phyloP scores from a whole-genome alignment of 2,113 vertebrate genomes.

The Silurus asotus region DNA sequence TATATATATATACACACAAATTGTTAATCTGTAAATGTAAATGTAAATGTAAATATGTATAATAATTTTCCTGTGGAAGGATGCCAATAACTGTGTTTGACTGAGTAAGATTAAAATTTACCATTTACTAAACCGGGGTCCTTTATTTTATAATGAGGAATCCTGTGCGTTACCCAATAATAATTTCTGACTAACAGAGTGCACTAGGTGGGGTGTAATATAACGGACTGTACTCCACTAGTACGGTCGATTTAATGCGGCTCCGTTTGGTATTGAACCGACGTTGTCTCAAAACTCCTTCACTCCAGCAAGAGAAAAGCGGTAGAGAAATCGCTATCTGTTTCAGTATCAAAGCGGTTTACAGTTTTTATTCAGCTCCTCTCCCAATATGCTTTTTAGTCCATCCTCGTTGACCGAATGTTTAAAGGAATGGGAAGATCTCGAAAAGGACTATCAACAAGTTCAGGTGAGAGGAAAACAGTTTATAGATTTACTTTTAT shows the following conservation, averaged over 20 bases:
- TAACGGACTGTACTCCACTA: neutral
- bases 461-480: conserved; percentile 78
- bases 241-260: no score
- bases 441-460: conserved; percentile 86
- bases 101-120: neutral
- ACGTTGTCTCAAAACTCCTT: neutral
- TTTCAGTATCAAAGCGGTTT: neutral
- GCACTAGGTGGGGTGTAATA: neutral
- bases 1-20: no score
- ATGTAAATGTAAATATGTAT: no score
- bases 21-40: no score
- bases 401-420: conserved; percentile 72
- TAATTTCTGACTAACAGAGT: neutral
- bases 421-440: conserved; percentile 84
- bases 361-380: neutral
- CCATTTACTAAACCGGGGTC: neutral
- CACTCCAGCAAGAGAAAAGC: neutral
- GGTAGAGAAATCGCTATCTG: neutral
- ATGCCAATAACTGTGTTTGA: neutral
- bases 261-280: neutral
- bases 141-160: neutral
- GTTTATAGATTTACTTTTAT: neutral
- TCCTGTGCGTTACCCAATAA: neutral
- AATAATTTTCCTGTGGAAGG: neutral
- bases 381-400: conserved; percentile 62